Evolutionary conservation across 2,797 vertebrate species (phyloP).

Genomic region (Onychomys torridus): DNA sequence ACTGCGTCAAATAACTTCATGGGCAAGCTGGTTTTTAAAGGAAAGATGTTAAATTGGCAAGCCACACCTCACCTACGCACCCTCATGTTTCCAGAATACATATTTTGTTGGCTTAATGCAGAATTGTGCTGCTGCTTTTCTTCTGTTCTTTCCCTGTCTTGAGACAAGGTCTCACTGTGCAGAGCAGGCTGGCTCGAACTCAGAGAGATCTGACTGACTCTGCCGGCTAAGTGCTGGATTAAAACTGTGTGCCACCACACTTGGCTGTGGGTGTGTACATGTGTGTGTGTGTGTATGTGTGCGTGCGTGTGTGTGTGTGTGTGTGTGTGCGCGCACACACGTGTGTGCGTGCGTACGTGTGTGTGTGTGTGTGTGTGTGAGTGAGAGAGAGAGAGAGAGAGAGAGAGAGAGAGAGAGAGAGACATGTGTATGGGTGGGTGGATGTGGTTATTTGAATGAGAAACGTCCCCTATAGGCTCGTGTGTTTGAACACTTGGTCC

Average conservation of each 20-base stretch:
- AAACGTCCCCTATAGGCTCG: background rate
- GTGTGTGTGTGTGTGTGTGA: background rate
- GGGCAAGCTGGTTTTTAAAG: background rate
- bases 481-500: background rate
- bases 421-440: background rate
- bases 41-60: background rate
- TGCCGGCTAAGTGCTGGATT: background rate
- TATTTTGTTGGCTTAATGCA: background rate
- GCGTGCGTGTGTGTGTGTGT: too few species aligned
- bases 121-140: background rate
- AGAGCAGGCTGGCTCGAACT: background rate
- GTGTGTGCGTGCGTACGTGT: too few species aligned
- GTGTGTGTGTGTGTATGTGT: background rate
- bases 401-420: too few species aligned
- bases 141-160: background rate
- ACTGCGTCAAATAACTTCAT: background rate
- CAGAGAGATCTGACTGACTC: background rate
- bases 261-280: background rate
- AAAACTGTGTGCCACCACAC: background rate
- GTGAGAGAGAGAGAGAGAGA: too few species aligned
- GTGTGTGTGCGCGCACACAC: too few species aligned
- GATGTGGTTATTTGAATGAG: background rate
- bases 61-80: background rate
- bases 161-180: background rate
- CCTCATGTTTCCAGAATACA: constrained; percentile 19